Conservation (phyloP, 2,113 vertebrate species). For the Paradisaea rubra region DNA sequence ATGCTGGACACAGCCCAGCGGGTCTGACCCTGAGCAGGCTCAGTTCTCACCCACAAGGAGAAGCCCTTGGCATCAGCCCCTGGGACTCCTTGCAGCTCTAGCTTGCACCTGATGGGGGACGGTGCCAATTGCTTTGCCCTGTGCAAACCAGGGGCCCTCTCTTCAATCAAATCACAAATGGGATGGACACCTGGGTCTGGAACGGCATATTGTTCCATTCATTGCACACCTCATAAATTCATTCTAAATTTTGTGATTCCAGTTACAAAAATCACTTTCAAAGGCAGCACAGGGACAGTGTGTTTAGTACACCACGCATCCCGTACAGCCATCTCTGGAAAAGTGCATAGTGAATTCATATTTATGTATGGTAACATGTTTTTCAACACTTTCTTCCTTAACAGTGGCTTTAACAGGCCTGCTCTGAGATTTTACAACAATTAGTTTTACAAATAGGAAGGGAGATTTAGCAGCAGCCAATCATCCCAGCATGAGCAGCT, state of each 20-base stretch:
- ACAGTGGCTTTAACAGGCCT: neutral
- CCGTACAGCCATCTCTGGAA: neutral
- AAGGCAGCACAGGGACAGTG: neutral
- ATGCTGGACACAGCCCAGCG: neutral
- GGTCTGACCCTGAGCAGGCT: neutral
- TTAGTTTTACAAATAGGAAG: neutral
- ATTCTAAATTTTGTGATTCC: neutral
- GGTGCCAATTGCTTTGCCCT: neutral
- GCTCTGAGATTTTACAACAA: neutral
- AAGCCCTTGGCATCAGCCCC: no score
- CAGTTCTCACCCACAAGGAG: neutral
- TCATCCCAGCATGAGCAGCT: fast-evolving
- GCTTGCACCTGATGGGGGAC: fast-evolving
- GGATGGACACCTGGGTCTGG: neutral
- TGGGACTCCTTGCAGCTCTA: neutral
- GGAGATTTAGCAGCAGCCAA: neutral
- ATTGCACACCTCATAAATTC: neutral
- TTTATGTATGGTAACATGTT: neutral
- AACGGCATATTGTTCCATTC: neutral
- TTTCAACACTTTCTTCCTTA: neutral
- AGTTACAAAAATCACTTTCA: neutral
- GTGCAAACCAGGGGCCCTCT: neutral
- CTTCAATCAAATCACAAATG: no score
- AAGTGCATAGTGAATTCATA: neutral
- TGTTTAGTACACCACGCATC: neutral